Conservation (phyloP, 2,797 vertebrate genomes). For the Brachyalestes nurse region DNA sequence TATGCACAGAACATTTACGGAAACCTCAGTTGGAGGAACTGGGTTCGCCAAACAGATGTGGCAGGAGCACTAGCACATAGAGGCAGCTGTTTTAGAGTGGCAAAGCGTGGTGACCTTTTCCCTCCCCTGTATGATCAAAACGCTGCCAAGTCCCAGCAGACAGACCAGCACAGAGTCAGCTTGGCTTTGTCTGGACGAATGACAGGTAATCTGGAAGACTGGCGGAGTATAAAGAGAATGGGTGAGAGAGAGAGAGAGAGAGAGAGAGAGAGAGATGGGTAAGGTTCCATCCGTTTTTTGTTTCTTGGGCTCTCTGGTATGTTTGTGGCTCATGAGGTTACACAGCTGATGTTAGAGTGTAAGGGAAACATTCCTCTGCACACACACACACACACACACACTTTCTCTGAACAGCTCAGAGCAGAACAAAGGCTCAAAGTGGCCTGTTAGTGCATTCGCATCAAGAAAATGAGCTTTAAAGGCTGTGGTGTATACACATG, state of each 20-base stretch:
- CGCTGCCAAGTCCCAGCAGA: slow-evolving; percentile 12
- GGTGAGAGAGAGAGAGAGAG: neutral
- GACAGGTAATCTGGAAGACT: slow-evolving; percentile 12
- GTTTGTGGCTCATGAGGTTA: neutral
- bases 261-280: slow-evolving; percentile 1
- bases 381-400: neutral
- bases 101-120: slow-evolving; percentile 39
- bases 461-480: neutral
- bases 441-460: neutral
- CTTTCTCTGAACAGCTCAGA: neutral
- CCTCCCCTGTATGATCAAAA: slow-evolving; percentile 22
- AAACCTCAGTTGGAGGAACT: neutral
- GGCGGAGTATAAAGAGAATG: slow-evolving; percentile 11
- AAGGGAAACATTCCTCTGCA: neutral
- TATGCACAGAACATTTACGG: neutral
- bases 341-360: neutral
- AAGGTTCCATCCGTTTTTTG: neutral
- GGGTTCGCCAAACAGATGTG: slow-evolving; percentile 8
- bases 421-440: neutral
- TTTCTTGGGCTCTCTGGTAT: neutral
- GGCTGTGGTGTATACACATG: neutral
- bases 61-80: neutral
- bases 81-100: slow-evolving; percentile 2
- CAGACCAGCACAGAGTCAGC: neutral
- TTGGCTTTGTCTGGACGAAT: neutral